Conservation (phyloP, 2,797 vertebrate species). For the Pangasius larnaudii region DNA sequence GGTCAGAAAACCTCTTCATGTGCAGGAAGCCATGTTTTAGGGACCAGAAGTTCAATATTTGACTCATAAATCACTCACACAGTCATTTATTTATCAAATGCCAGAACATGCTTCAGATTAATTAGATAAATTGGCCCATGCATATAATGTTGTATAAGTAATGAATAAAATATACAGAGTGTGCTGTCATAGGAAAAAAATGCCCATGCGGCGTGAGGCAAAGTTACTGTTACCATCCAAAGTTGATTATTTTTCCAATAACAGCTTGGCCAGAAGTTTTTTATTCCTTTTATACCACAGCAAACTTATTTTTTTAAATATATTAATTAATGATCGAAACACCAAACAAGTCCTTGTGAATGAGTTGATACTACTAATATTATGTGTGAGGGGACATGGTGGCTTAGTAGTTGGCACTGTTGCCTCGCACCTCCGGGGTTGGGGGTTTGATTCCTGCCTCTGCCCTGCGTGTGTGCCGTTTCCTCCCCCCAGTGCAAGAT, state of each 20-base stretch:
- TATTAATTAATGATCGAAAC: neutral
- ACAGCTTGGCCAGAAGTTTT: neutral
- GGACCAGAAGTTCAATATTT: neutral
- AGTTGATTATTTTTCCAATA: neutral
- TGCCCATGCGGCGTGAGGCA: neutral
- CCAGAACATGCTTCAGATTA: neutral
- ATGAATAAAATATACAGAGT: neutral
- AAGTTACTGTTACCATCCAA: neutral
- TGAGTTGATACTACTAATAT: neutral
- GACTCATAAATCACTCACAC: neutral
- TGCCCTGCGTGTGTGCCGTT: too few species aligned
- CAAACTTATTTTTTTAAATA: neutral
- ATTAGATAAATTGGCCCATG: neutral
- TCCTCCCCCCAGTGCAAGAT: too few species aligned
- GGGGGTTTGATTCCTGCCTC: too few species aligned
- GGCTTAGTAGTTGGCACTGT: too few species aligned
- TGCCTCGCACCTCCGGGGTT: too few species aligned
- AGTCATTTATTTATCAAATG: constrained; percentile 2
- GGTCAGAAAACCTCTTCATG: neutral
- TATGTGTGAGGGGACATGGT: neutral
- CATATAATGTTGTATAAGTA: neutral
- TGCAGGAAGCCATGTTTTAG: neutral
- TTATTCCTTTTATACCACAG: neutral
- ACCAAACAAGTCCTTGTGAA: neutral
- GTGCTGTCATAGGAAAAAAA: neutral